These are phyloP conservation scores for Oryctolagus cuniculus DNA, from an alignment of 2,113 vertebrate genomes.

Conservation along the genomic window mOryCun1.1 NC_091437.1:60477501-60478000, in stretches of 20 bases:
- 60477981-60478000: neutral
- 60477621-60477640: neutral
- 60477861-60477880: neutral
- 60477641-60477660: too few species aligned
- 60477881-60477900: neutral
- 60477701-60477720: neutral
- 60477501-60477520: neutral
- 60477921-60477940: neutral
- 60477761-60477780: neutral
- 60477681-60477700: rapidly evolving
- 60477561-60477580: neutral
- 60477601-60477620: neutral
- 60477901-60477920: neutral
- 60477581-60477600: too few species aligned
- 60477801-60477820: neutral
- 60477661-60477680: neutral
- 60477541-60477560: neutral
- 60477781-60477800: neutral
- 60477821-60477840: neutral
- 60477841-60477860: neutral
- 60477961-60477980: neutral
- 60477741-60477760: neutral
- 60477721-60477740: neutral
- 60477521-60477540: neutral
- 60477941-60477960: neutral